These are phyloP conservation scores for Pardosa pseudoannulata DNA, from an alignment of 2,888 invertebrate species.

Conservation along the genomic window DNA sequence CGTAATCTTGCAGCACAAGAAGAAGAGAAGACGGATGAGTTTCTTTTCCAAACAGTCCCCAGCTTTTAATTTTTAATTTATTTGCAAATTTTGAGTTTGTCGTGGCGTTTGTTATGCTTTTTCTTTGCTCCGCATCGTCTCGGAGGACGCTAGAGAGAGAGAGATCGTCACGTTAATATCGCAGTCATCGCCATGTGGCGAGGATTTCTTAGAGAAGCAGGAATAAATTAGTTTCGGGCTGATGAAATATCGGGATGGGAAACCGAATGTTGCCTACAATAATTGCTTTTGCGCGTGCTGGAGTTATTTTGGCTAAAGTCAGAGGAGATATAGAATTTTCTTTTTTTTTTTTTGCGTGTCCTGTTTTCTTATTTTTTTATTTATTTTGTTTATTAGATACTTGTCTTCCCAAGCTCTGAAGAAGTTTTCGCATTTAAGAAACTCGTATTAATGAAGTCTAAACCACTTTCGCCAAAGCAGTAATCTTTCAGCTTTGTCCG, in stretches of 20 bases:
- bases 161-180: slow-evolving; percentile 52
- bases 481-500: not conserved
- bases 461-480: not conserved
- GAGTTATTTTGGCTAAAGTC: slow-evolving; percentile 17
- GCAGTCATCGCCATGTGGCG: slow-evolving; percentile 60
- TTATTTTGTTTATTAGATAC: slow-evolving; percentile 9
- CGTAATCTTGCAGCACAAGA: slow-evolving; percentile 37
- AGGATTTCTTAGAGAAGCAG: slow-evolving; percentile 42
- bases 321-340: not conserved
- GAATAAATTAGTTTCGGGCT: slow-evolving; percentile 57
- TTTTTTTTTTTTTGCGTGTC: not conserved
- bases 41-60: slow-evolving; percentile 47
- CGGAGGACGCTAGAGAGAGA: slow-evolving; percentile 12
- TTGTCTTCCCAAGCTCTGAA: not conserved
- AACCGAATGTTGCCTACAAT: slow-evolving; percentile 50
- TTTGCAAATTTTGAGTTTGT: slow-evolving; percentile 71
- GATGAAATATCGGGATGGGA: slow-evolving; percentile 46
- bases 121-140: slow-evolving; percentile 23
- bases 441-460: not conserved
- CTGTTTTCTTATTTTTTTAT: not conserved
- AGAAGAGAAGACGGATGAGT: slow-evolving; percentile 40
- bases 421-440: not conserved
- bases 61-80: slow-evolving; percentile 71
- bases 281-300: slow-evolving; percentile 51
- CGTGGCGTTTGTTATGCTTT: slow-evolving; percentile 60